A percentile compares a stretch with the other conserved stretches of the same genome.
These are phyloP conservation scores for Lucifuga dentata DNA, from an alignment of 2,113 vertebrate genomes.

Conservation along the genomic window DNA sequence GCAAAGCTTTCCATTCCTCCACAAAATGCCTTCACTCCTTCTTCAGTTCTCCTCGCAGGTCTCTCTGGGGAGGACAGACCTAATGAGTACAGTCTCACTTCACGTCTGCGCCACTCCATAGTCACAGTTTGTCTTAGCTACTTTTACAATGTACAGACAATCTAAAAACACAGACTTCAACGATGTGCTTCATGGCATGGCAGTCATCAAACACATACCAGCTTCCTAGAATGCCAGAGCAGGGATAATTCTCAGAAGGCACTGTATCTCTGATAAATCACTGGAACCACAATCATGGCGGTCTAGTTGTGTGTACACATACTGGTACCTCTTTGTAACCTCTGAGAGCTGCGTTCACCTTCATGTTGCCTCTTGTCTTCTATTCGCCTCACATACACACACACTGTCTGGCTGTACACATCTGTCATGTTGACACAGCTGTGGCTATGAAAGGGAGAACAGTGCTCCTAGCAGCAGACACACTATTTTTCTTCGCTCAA, in stretches of 20 bases:
- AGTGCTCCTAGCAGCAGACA: slow-evolving; percentile 67
- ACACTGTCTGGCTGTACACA: slow-evolving; percentile 63
- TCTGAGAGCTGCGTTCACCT: slow-evolving; percentile 47
- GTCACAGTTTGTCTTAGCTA: slow-evolving; percentile 38
- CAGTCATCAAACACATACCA: slow-evolving; percentile 19
- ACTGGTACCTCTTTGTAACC: slow-evolving; percentile 31
- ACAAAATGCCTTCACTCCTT: slow-evolving; percentile 15
- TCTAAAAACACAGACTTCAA: slow-evolving; percentile 57
- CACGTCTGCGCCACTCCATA: slow-evolving; percentile 32
- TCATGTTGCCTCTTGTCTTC: slow-evolving; percentile 43
- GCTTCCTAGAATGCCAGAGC: not conserved
- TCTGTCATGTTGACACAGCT: slow-evolving; percentile 86
- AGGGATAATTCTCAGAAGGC: slow-evolving; percentile 5
- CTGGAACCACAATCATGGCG: slow-evolving; percentile 2
- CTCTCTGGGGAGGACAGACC: slow-evolving; percentile 28
- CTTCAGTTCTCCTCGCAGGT: slow-evolving; percentile 7
- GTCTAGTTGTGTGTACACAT: slow-evolving; percentile 23
- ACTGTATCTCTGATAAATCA: slow-evolving; percentile 20
- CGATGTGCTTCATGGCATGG: not conserved
- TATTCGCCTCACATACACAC: slow-evolving; percentile 18
- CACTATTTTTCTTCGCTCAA: slow-evolving; percentile 77
- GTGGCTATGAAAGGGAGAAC: slow-evolving; percentile 81
- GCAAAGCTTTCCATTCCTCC: slow-evolving; percentile 28
- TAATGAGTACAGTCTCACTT: slow-evolving; percentile 44
- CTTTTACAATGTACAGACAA: slow-evolving; percentile 46